Evolutionary conservation across 2,888 invertebrate species (phyloP).

Genomic region (Athetis lepigone): DNA sequence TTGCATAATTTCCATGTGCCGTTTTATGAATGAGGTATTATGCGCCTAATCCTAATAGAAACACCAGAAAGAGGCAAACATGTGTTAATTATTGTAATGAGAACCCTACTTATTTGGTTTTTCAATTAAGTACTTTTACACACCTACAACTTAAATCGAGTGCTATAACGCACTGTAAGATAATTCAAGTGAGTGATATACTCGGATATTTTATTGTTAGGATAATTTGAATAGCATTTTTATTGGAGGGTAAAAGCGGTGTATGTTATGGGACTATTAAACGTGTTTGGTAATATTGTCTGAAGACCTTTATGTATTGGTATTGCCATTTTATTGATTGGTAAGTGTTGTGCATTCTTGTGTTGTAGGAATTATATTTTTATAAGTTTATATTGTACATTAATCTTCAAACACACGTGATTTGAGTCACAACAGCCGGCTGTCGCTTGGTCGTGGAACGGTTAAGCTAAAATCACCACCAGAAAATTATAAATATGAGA

Average conservation of each 20-base stretch:
- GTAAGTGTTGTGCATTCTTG: neutral
- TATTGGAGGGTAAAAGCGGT: conserved; percentile 76
- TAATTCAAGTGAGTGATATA: conserved; percentile 87
- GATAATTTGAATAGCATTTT: conserved; percentile 87
- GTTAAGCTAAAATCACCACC: too few relatives aligned
- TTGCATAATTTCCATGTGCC: too few relatives aligned
- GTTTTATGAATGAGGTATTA: too few relatives aligned
- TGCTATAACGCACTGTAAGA: conserved; percentile 64
- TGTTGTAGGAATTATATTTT: neutral
- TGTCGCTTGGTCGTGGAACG: too few relatives aligned
- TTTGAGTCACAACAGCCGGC: too few relatives aligned
- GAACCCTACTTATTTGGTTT: too few relatives aligned
- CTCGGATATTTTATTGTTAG: conserved; percentile 83
- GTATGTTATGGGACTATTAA: conserved; percentile 77
- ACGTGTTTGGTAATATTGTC: conserved; percentile 48
- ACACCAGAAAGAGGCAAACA: too few relatives aligned
- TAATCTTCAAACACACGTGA: too few relatives aligned
- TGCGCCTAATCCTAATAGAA: too few relatives aligned
- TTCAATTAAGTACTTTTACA: neutral
- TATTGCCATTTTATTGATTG: conserved; percentile 43
- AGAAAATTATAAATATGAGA: too few relatives aligned
- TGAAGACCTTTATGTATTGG: conserved; percentile 22
- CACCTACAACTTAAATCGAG: conserved; percentile 36
- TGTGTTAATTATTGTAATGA: too few relatives aligned
- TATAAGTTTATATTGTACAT: neutral